phyloP scores from a whole-genome alignment of 53 echinoderm and acorn worm genomes.

The Astropecten irregularis region DNA sequence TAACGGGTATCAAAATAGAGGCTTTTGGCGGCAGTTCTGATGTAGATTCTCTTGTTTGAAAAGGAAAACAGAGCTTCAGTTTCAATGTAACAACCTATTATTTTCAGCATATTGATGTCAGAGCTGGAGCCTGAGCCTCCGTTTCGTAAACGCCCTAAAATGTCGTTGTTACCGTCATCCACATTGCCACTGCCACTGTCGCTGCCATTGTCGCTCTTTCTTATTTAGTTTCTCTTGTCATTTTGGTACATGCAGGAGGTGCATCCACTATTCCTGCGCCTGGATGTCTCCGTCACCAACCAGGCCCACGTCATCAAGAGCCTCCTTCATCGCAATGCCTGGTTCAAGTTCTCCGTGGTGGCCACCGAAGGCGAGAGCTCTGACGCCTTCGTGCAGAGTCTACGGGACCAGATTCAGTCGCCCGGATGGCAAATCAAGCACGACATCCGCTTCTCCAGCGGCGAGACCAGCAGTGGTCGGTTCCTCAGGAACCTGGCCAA shows the following conservation, averaged over 20 bases:
- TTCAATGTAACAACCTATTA: too few relatives aligned
- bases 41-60: too few relatives aligned
- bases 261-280: constrained; percentile 65
- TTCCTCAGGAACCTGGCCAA: constrained; percentile 21
- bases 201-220: too few relatives aligned
- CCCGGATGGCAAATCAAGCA: constrained; percentile 48
- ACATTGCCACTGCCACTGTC: too few relatives aligned
- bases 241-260: constrained; percentile 49
- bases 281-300: constrained; percentile 57
- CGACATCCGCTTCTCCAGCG: constrained; percentile 20
- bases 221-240: too few relatives aligned
- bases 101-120: too few relatives aligned
- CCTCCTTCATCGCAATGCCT: constrained; percentile 61
- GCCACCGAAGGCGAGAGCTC: constrained; percentile 56
- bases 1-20: too few relatives aligned
- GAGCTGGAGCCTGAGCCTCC: too few relatives aligned
- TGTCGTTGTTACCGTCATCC: too few relatives aligned
- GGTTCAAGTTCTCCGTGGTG: constrained; percentile 62
- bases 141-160: too few relatives aligned
- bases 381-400: constrained; percentile 56
- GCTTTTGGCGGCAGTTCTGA: too few relatives aligned
- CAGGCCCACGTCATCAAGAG: constrained; percentile 63
- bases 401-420: constrained; percentile 32
- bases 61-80: too few relatives aligned
- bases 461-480: constrained; percentile 5